Evolutionary conservation across 2,888 invertebrate genomes (phyloP), one percentile per base, ranked within the genome.

Genomic region (Allygus modestus): DNA sequence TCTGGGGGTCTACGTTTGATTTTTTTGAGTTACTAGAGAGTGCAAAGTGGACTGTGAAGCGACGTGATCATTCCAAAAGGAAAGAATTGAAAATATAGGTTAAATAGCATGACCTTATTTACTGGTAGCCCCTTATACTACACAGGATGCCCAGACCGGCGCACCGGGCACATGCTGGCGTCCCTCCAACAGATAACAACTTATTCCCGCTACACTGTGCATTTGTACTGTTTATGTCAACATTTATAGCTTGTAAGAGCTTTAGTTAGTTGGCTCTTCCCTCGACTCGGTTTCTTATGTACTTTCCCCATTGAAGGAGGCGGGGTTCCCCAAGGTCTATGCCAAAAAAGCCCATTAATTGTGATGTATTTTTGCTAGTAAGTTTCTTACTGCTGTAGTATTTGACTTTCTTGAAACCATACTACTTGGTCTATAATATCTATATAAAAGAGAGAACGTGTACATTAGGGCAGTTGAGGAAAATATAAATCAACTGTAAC

Each of bases 161-260:
- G 31, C 71, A 71, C 71, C 37, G 71, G 71, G 71, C 71, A 20
- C 33, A 5, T 0, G 26, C 23, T 37, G 71, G 69, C 69, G 7
- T 9, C 69, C 1, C 9, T 31, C 69, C 69, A 69, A 31, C 23
- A 23, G 20, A 41, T 71, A 37, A 41, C 71, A 37, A 71, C 41
- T 41, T 37, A 41, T 31, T 71, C 71, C 71, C 71, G 11, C 37
- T 41, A 71, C 20, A 28, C 71, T 17, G 7, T 37, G 71, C 71
- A 71, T 71, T 71, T 71, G 71, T 71, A 71, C 71, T 71, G 71
- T 71, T 71, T 71, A 71, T 71, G 71, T 71, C 71, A 71, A 71
- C 71, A 71, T 71, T 71, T 71, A 71, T 71, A 71, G 71, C 71
- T 71, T 71, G 71, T 71, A 71, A 71, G 37, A 41, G 71, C 33